Evolutionary conservation across 2,797 vertebrate species (phyloP), one percentile per base, ranked within the genome.

Genomic region (Artibeus lituratus): DNA sequence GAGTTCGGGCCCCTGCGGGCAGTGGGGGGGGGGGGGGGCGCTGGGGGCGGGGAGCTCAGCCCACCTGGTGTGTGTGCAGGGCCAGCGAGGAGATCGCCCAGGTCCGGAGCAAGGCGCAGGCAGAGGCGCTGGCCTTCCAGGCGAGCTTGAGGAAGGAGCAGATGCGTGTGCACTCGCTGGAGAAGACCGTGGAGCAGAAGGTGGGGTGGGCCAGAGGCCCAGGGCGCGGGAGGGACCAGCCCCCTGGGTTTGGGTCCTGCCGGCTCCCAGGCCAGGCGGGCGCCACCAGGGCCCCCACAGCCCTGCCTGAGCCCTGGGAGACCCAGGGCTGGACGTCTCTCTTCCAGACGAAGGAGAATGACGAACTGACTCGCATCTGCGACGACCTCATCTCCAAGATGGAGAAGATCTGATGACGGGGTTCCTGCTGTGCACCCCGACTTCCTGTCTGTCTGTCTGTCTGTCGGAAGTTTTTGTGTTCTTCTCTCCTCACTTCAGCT

Each of bases 361-460:
- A 99, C 1, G 99, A 99, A 69, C 98, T 99, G 94, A 99, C 99
- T 0, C 99, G 99, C 97, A 99, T 99, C 87, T 99, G 99, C 91
- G 99, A 99, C 47, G 99, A 99, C 76, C 99, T 99, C 57, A 99
- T 99, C 85, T 98, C 98, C 26, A 99, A 99, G 98, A 98, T 99
- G 98, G 98, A 98, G 94, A 98, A 98, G 95, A 98, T 97, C 84
- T 98, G 96, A 98, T 98, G 95, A 98, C 22, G 22, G 26, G 37
- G 12, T 6, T 22, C 91, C 12, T 57, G 15, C 18, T 57, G 42
- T 18, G 8, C 1, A 3, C 57, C 19, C 0, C 22, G n/a, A n/a
- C n/a, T n/a, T n/a, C n/a, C 57, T 42, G 9, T 90, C 5, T 26
- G 18, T 44, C 62, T 18, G 18, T 39, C 57, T 21, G 69, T 81